phyloP scores from a whole-genome alignment of 2,888 invertebrate species.

The Eupithecia dodoneata region DNA sequence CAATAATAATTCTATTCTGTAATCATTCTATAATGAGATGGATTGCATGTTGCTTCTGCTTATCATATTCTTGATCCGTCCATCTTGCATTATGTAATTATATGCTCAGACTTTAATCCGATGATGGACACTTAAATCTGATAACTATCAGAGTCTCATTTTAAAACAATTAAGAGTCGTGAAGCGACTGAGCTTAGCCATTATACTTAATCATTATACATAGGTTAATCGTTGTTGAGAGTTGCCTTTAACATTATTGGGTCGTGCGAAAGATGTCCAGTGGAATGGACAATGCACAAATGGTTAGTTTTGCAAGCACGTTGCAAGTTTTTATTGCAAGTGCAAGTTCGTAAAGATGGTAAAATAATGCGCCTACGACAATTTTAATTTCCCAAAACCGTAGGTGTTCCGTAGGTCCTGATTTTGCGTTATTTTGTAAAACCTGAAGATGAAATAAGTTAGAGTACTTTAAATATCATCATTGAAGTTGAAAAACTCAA shows the following conservation, averaged over 20 bases:
- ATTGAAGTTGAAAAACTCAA: no score
- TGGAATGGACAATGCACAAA: slow-evolving; percentile 46
- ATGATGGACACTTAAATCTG: slow-evolving; percentile 41
- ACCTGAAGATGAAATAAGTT: no score
- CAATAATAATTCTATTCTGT: neutral
- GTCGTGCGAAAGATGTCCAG: slow-evolving; percentile 35
- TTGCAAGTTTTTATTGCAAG: slow-evolving; percentile 44
- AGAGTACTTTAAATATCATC: no score
- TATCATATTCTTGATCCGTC: neutral
- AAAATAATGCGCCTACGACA: slow-evolving; percentile 34
- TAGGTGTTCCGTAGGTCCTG: slow-evolving; percentile 29
- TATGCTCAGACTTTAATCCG: slow-evolving; percentile 8
- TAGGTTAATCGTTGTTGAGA: neutral
- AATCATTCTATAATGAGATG: neutral
- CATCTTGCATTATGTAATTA: slow-evolving; percentile 18
- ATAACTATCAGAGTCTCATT: slow-evolving; percentile 47
- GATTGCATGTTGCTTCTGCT: slow-evolving; percentile 7
- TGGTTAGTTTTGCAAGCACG: slow-evolving; percentile 37
- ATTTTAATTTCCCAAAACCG: slow-evolving; percentile 29
- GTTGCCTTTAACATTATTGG: slow-evolving; percentile 48
- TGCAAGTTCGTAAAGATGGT: slow-evolving; percentile 34
- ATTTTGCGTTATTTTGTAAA: neutral
- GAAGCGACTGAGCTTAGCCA: slow-evolving; percentile 49
- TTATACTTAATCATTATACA: slow-evolving; percentile 34
- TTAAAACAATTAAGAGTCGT: slow-evolving; percentile 51